Evolutionary conservation across 2,888 invertebrate genomes (phyloP).

Genomic region (Laspeyria flexula): DNA sequence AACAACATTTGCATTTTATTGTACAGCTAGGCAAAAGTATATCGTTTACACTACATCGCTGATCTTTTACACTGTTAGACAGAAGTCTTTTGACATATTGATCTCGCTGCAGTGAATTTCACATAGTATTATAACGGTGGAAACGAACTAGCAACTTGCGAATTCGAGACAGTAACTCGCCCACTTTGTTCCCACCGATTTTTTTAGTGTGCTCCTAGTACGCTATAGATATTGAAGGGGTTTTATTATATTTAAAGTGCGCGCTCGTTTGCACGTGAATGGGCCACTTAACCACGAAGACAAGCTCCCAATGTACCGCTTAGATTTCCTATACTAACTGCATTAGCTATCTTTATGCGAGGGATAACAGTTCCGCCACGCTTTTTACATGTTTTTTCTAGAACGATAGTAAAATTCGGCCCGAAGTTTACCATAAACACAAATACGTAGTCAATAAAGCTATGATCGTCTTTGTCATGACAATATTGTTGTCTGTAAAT

Average conservation of each 20-base stretch:
- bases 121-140: too few relatives aligned
- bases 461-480: constrained; percentile 57
- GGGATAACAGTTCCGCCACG: constrained; percentile 80
- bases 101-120: too few relatives aligned
- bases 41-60: too few relatives aligned
- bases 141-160: too few relatives aligned
- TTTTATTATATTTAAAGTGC: constrained; percentile 85
- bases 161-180: too few relatives aligned
- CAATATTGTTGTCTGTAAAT: constrained; percentile 45
- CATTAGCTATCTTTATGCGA: constrained; percentile 76
- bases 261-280: constrained; percentile 87
- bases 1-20: too few relatives aligned
- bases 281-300: constrained; percentile 86
- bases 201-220: constrained; percentile 12
- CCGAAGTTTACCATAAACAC: constrained; percentile 45
- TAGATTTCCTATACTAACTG: constrained; percentile 71
- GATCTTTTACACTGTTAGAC: too few relatives aligned
- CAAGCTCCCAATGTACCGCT: constrained; percentile 63
- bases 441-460: constrained; percentile 53
- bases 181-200: background rate
- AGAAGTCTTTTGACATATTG: too few relatives aligned
- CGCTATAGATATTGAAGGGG: constrained; percentile 70
- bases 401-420: constrained; percentile 54
- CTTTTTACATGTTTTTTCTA: constrained; percentile 75
- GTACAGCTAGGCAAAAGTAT: too few relatives aligned